phyloP scores from a whole-genome alignment of 1,140 invertebrate species.

The Nixonia krombeini region DNA sequence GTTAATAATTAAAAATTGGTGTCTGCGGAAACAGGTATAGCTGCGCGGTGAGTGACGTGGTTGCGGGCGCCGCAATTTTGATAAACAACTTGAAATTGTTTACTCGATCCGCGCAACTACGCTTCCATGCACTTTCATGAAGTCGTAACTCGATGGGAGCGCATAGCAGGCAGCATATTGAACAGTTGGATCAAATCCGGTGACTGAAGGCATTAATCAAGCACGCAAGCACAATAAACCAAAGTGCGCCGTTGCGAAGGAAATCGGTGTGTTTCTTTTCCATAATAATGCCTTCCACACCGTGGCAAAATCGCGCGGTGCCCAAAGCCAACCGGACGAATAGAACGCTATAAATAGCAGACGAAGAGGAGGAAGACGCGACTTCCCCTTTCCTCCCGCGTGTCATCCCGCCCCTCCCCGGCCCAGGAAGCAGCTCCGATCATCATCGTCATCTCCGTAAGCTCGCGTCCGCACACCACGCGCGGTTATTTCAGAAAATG shows the following conservation, averaged over 20 bases:
- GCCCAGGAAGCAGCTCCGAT: constrained; percentile 20
- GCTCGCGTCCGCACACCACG: constrained; percentile 23
- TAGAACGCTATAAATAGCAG: constrained; percentile 47
- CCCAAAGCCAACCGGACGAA: constrained; percentile 34
- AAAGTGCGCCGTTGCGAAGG: no score
- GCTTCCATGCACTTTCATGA: no score
- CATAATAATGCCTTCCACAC: constrained; percentile 48
- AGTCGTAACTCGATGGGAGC: no score
- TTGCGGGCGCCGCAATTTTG: no score
- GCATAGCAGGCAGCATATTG: no score
- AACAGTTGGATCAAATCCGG: constrained; percentile 2
- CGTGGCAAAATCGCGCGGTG: constrained; percentile 31
- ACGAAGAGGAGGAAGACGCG: constrained; percentile 20
- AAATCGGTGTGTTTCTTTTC: constrained; percentile 37
- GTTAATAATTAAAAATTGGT: no score
- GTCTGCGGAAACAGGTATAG: no score
- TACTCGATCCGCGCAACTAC: no score
- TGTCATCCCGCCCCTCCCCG: constrained; percentile 36
- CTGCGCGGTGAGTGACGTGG: no score
- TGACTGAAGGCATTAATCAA: constrained; percentile 20
- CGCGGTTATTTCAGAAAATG: constrained; percentile 47
- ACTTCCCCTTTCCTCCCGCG: constrained; percentile 19
- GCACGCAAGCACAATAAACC: constrained; percentile 29
- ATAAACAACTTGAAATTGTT: no score
- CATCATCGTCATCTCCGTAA: constrained; percentile 35